Evolutionary conservation across 2,113 vertebrate genomes (phyloP), one percentile per base, ranked within the genome.

Genomic region (Cochlearius cochlearius): DNA sequence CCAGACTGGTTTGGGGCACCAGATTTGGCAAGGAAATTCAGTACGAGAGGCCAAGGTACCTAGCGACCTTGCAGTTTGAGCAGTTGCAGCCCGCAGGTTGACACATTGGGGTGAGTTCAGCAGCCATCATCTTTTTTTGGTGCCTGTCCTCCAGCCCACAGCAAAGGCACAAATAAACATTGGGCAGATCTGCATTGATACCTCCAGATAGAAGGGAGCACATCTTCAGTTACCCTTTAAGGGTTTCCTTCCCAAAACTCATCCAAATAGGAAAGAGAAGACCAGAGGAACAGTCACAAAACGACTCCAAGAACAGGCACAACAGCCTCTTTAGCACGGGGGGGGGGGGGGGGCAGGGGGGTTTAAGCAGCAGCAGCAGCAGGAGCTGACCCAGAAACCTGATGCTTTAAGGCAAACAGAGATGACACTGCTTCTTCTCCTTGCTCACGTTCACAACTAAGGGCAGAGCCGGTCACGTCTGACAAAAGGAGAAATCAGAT

Each of bases 391-490:
- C 27, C 60, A 59, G 7, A 43, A 78, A 6, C 4, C 14, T 34
- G 34, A n/a, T 34, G 36, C 18, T 75, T 50, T 23, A 67, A 88
- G 11, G 43, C 29, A 71, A 16, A 59, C 7, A 36, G 16, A 80
- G 8, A 15, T 14, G 41, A 38, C 34, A 52, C 29, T 15, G 56
- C 32, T 39, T 9, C 74, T 74, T 20, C 82, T 36, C 59, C 20
- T 34, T 52, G 9, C 39, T 69, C 7, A 1, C 2, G 2, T 16
- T 75, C 38, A n/a, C 47, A n/a, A 1, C 25, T 11, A 52, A 64
- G 7, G 17, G 20, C 30, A 77, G 23, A 58, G 4, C 55, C 1
- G 2, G 10, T 5, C 19, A 7, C 0, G 0, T 9, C 56, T 41
- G 63, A 56, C 27, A 22, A 22, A 47, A 71, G 22, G 8, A 84